Evolutionary conservation across 2,113 vertebrate species (phyloP).

Genomic region (Carollia perspicillata): DNA sequence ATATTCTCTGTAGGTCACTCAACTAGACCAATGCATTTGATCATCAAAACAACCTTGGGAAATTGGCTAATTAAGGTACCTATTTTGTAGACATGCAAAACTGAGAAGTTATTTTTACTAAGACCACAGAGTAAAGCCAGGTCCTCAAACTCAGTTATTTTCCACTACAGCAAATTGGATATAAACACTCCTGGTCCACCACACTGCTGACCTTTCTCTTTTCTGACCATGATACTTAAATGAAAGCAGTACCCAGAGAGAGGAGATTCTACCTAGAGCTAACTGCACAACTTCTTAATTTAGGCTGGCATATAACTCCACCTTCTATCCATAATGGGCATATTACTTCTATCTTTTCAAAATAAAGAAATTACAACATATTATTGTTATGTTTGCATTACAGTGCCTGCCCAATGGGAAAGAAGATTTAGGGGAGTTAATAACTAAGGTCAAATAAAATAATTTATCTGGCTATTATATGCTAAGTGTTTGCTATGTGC

Average conservation of each 20-base stretch:
- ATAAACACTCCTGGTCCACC: rapidly evolving
- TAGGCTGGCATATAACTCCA: not conserved
- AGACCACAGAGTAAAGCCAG: not conserved
- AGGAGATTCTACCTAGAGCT: not conserved
- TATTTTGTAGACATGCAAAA: not conserved
- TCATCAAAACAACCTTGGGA: not conserved
- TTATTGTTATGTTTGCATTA: not conserved
- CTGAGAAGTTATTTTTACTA: not conserved
- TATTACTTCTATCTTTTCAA: not conserved
- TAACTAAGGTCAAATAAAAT: not conserved
- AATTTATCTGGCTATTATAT: not conserved
- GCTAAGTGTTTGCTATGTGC: not conserved
- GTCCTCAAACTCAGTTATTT: not conserved
- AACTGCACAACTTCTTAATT: not conserved
- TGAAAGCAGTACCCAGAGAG: rapidly evolving
- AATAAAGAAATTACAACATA: not conserved
- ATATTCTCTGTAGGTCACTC: not conserved
- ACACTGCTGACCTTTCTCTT: not conserved
- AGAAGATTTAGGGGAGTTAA: not conserved
- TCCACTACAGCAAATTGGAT: not conserved
- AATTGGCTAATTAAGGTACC: not conserved
- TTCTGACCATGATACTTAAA: not conserved
- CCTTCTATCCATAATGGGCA: rapidly evolving
- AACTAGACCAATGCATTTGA: not conserved
- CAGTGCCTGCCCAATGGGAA: not conserved